Percentiles rank a stretch among this genome's conserved stretches.
phyloP scores from a whole-genome alignment of 2,888 invertebrate species.

The Epicampocera succincta region DNA sequence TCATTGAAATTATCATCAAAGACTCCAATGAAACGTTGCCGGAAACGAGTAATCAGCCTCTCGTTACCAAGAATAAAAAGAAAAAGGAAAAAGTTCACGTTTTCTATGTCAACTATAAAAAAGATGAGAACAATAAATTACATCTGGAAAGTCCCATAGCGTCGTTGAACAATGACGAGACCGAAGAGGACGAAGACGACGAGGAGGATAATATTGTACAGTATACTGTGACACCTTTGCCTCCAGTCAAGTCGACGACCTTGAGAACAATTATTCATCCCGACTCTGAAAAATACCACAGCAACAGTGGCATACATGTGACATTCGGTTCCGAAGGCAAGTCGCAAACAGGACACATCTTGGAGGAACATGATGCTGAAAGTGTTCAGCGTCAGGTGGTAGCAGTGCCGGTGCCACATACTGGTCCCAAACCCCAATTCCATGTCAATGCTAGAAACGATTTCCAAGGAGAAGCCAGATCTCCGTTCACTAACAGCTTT shows the following conservation, averaged over 20 bases:
- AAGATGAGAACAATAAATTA: conserved; percentile 89
- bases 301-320: conserved; percentile 90
- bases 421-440: conserved; percentile 32
- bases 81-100: conserved; percentile 94
- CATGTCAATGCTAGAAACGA: conserved; percentile 51
- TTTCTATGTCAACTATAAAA: conserved; percentile 94
- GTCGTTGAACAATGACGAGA: conserved; percentile 87
- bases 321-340: conserved; percentile 88
- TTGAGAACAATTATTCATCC: conserved; percentile 92
- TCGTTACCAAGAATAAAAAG: conserved; percentile 82
- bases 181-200: conserved; percentile 83
- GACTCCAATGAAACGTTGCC: conserved; percentile 92
- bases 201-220: conserved; percentile 81
- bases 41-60: conserved; percentile 83
- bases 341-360: conserved; percentile 80
- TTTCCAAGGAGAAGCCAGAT: conserved; percentile 63
- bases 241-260: conserved; percentile 87
- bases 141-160: conserved; percentile 91
- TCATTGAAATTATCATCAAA: conserved; percentile 95
- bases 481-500: conserved; percentile 64
- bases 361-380: conserved; percentile 84
- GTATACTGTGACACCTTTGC: conserved; percentile 83
- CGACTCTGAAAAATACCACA: conserved; percentile 92
- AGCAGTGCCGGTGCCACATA: conserved; percentile 80
- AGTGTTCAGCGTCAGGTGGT: conserved; percentile 86